These are phyloP conservation scores for Microcebus murinus DNA, from an alignment of 2,113 vertebrate genomes.

Conservation along the genomic window DNA sequence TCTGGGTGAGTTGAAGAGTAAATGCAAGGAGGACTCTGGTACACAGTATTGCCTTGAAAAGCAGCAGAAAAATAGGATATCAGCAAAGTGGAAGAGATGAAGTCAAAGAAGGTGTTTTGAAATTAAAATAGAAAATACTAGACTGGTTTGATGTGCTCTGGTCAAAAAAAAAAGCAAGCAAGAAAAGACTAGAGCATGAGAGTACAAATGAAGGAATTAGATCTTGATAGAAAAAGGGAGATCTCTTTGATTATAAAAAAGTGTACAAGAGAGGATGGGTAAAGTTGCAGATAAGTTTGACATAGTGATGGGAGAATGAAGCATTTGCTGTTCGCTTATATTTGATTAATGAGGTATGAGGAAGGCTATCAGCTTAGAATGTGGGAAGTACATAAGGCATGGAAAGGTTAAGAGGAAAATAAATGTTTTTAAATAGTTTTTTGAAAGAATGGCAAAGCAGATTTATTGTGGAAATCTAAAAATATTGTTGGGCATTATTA, in stretches of 20 bases:
- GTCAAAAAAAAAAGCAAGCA: no score
- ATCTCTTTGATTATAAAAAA: not conserved
- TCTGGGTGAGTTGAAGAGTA: not conserved
- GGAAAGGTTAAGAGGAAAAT: not conserved
- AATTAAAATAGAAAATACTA: conserved; percentile 3
- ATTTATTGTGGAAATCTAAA: not conserved
- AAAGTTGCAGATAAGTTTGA: not conserved
- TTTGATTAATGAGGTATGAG: not conserved
- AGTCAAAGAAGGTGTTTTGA: not conserved
- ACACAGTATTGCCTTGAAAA: not conserved
- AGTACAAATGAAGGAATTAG: not conserved
- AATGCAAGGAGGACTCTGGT: not conserved
- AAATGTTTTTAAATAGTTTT: not conserved
- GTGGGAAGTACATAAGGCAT: not conserved
- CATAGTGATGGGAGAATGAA: not conserved
- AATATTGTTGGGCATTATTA: not conserved
- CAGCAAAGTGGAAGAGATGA: not conserved
- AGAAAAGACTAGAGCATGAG: not conserved
- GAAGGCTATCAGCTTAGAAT: not conserved
- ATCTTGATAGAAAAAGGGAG: not conserved
- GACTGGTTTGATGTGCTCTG: no score
- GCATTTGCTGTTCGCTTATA: not conserved
- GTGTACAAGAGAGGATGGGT: not conserved
- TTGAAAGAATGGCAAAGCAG: not conserved
- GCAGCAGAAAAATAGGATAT: not conserved